phyloP scores from a whole-genome alignment of 2,888 invertebrate species.

The Meiosimyza platycephala region DNA sequence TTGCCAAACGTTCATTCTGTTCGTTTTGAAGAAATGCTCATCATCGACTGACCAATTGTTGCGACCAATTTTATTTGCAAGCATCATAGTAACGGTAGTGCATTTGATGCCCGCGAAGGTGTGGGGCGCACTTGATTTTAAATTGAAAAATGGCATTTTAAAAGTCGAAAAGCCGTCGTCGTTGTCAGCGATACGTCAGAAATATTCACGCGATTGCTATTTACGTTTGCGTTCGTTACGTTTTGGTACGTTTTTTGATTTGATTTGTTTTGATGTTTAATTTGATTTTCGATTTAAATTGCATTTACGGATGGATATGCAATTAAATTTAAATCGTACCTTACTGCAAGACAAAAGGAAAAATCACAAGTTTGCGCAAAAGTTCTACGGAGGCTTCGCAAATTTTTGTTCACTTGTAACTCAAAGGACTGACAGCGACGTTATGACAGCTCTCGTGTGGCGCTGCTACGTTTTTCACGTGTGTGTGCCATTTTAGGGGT shows the following conservation, averaged over 20 bases:
- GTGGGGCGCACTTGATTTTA: not conserved
- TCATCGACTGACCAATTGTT: constrained; percentile 63
- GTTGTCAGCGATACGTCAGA: not conserved
- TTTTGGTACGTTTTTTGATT: too few relatives aligned
- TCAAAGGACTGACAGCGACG: too few relatives aligned
- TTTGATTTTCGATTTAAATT: constrained; percentile 4
- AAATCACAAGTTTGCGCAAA: too few relatives aligned
- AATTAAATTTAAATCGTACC: constrained; percentile 2
- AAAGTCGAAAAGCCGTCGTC: not conserved
- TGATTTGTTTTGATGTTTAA: not conserved
- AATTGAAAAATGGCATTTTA: constrained; percentile 22
- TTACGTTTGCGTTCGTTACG: not conserved
- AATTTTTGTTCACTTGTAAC: too few relatives aligned
- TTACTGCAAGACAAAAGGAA: too few relatives aligned
- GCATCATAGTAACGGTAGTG: constrained; percentile 62
- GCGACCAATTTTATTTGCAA: constrained; percentile 60
- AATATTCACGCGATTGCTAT: constrained; percentile 9
- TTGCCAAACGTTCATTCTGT: constrained; percentile 66
- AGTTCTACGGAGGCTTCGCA: too few relatives aligned
- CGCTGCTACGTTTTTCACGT: too few relatives aligned
- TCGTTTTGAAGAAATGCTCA: constrained; percentile 59
- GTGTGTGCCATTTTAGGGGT: too few relatives aligned
- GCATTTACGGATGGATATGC: not conserved
- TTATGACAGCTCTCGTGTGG: too few relatives aligned
- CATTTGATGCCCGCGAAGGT: constrained; percentile 49